Evolutionary conservation across 1,140 invertebrate species (phyloP).

Genomic region (Laodelphax striatellus): DNA sequence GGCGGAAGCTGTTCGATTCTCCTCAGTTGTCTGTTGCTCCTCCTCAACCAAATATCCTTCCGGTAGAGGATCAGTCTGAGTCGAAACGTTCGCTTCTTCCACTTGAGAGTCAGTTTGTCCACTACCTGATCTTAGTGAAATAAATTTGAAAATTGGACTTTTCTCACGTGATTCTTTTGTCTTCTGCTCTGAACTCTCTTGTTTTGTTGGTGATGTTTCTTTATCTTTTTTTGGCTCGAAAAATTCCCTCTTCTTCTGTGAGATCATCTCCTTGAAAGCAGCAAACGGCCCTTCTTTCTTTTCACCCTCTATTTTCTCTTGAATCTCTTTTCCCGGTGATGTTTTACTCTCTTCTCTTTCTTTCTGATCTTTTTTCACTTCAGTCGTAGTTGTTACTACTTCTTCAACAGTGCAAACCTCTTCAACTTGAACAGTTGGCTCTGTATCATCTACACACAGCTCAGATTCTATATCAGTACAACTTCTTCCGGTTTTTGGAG

Average conservation of each 20-base stretch:
- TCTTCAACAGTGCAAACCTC: neutral
- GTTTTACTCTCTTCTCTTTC: neutral
- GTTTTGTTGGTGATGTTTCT: conserved; percentile 1
- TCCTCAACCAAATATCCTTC: conserved; percentile 61
- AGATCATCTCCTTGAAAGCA: neutral
- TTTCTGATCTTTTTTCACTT: conserved; percentile 4
- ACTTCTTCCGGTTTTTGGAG: neutral
- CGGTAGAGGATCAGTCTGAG: conserved; percentile 68
- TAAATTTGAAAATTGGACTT: neutral
- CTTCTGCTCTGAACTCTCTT: neutral
- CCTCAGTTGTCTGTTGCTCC: conserved; percentile 19
- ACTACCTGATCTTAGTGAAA: neutral
- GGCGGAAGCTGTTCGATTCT: neutral
- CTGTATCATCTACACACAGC: too few species aligned
- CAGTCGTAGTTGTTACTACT: neutral
- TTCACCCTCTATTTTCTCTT: neutral
- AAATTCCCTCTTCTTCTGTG: conserved; percentile 1
- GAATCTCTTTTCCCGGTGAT: neutral
- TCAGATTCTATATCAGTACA: too few species aligned
- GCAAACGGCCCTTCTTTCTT: neutral
- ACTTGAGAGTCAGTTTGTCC: neutral
- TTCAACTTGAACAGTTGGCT: too few species aligned
- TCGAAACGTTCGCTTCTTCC: conserved; percentile 39
- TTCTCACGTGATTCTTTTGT: neutral
- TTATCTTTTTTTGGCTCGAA: conserved; percentile 4